Conservation (phyloP, 92 coral and sea anemone species). For the Epizoanthus fatuus region DNA sequence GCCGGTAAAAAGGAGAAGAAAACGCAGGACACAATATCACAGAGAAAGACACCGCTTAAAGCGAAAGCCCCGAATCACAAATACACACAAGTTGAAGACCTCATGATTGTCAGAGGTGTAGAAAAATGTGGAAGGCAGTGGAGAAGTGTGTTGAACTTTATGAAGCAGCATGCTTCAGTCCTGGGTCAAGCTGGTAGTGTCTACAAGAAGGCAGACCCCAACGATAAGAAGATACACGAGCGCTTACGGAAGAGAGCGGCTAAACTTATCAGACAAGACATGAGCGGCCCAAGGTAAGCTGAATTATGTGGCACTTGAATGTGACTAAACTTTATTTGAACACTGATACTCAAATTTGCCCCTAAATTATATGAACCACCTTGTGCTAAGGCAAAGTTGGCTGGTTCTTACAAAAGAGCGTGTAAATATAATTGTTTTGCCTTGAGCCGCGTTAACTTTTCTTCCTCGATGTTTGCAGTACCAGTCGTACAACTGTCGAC, state of each 20-base stretch:
- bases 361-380: no score
- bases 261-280: no score
- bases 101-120: constrained; percentile 3
- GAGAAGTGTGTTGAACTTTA: constrained; percentile 25
- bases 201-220: background rate
- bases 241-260: constrained; percentile 16
- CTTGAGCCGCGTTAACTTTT: no score
- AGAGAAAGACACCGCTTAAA: background rate
- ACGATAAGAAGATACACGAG: constrained; percentile 31
- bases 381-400: no score
- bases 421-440: no score
- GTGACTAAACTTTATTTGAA: no score
- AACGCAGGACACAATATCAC: constrained; percentile 8
- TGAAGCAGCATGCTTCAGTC: constrained; percentile 26
- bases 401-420: no score
- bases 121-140: constrained; percentile 40
- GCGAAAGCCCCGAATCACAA: background rate
- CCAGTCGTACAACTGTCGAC: background rate
- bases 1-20: no score
- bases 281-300: no score
- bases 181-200: background rate
- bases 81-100: constrained; percentile 2
- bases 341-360: no score
- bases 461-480: background rate
- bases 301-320: no score